phyloP scores from a whole-genome alignment of 2,113 vertebrate genomes.

The Scomber colias region DNA sequence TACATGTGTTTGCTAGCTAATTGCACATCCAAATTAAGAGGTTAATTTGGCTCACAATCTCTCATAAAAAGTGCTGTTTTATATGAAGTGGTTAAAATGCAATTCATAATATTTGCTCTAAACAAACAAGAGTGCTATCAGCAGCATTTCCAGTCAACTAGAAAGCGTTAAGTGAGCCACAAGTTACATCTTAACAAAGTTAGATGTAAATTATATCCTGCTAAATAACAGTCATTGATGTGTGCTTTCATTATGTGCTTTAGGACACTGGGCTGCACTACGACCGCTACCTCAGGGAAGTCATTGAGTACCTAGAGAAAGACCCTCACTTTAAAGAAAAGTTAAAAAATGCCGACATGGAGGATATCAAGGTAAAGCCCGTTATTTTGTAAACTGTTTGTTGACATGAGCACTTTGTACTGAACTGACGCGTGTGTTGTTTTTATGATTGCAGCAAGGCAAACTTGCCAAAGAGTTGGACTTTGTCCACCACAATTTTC shows the following conservation, averaged over 20 bases:
- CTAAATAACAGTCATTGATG: not conserved
- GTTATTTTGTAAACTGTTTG: slow-evolving; percentile 6
- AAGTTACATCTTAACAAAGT: slow-evolving; percentile 3
- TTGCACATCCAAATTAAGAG: not conserved
- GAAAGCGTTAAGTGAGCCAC: not conserved
- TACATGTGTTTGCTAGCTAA: not conserved
- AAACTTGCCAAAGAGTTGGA: slow-evolving; percentile 94
- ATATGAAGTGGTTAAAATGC: not conserved
- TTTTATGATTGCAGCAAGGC: slow-evolving; percentile 85
- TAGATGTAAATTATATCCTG: not conserved
- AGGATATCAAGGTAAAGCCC: slow-evolving; percentile 91
- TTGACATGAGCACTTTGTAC: not conserved
- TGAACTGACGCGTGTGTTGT: slow-evolving; percentile 22
- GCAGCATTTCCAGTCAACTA: not conserved
- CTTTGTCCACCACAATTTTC: slow-evolving; percentile 94
- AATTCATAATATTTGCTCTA: too few relatives aligned
- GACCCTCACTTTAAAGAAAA: slow-evolving; percentile 95
- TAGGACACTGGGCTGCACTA: slow-evolving; percentile 96
- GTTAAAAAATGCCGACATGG: slow-evolving; percentile 92
- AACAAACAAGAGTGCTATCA: too few relatives aligned
- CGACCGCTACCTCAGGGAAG: slow-evolving; percentile 95
- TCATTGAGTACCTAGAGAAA: slow-evolving; percentile 95
- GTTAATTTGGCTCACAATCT: not conserved
- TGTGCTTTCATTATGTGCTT: slow-evolving; percentile 37
- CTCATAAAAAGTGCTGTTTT: not conserved